A percentile compares a stretch with the other conserved stretches of the same genome.
phyloP scores from a whole-genome alignment of 2,888 invertebrate species.

The Ceramica pisi region DNA sequence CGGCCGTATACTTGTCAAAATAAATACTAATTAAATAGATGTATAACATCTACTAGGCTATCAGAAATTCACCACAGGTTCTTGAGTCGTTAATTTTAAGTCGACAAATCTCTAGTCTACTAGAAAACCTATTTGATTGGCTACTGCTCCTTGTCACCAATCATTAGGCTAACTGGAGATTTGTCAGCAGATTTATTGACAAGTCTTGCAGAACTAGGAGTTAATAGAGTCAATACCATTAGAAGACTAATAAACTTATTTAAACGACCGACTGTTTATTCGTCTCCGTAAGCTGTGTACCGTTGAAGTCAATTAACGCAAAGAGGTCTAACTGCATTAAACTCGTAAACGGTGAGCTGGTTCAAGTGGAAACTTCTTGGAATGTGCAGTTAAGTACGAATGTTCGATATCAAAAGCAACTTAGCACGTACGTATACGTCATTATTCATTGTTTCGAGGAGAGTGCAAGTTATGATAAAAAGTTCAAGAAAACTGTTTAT shows the following conservation, averaged over 20 bases:
- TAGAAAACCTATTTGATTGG: constrained; percentile 1
- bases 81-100: background rate
- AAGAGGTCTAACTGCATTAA: constrained; percentile 13
- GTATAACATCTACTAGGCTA: too few relatives aligned
- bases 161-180: background rate
- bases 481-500: background rate
- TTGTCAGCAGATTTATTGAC: constrained; percentile 10
- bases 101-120: background rate
- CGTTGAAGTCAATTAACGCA: constrained; percentile 29
- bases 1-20: too few relatives aligned
- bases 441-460: background rate
- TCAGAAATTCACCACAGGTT: background rate
- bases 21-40: too few relatives aligned
- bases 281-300: background rate
- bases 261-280: constrained; percentile 10
- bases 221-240: constrained; percentile 16
- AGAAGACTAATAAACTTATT: constrained; percentile 6
- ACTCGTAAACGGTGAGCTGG: constrained; percentile 5
- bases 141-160: constrained; percentile 4
- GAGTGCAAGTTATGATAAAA: background rate
- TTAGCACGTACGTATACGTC: background rate
- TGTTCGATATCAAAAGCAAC: background rate
- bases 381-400: constrained; percentile 15
- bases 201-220: background rate
- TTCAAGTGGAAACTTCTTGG: constrained; percentile 27